phyloP scores from a whole-genome alignment of 1,140 invertebrate genomes.

The Hypothenemus hampei region DNA sequence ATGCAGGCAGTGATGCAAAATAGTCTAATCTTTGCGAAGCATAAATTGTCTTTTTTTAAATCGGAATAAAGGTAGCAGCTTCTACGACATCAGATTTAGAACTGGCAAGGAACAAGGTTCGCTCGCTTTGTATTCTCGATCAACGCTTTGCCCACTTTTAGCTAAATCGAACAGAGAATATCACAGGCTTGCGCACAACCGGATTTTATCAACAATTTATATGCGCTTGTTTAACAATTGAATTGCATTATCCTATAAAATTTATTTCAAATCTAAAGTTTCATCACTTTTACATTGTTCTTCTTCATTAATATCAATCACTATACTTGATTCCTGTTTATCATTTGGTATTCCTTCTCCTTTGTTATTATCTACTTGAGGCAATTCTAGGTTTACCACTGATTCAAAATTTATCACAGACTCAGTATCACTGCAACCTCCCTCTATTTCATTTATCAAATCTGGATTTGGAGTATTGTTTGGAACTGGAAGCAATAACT shows the following conservation, averaged over 20 bases:
- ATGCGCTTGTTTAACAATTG: too few relatives aligned
- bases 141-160: not conserved
- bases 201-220: too few relatives aligned
- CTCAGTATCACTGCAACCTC: slow-evolving; percentile 9
- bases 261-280: slow-evolving; percentile 22
- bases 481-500: slow-evolving; percentile 5
- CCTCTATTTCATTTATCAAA: slow-evolving; percentile 9
- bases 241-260: too few relatives aligned
- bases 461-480: slow-evolving; percentile 21
- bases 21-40: too few relatives aligned
- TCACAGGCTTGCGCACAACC: not conserved
- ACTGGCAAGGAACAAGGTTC: slow-evolving; percentile 11
- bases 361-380: not conserved
- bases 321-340: slow-evolving; percentile 1
- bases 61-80: not conserved
- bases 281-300: slow-evolving; percentile 12
- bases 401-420: slow-evolving; percentile 16
- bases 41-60: too few relatives aligned
- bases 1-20: too few relatives aligned
- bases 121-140: not conserved
- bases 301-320: slow-evolving; percentile 9
- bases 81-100: slow-evolving; percentile 10
- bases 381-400: slow-evolving; percentile 12
- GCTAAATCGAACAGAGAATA: slow-evolving; percentile 2
- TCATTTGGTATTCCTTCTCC: slow-evolving; percentile 1